A percentile compares a stretch with the other conserved stretches of the same genome.
Conservation (phyloP, 2,888 invertebrate species). For the Rhagonycha lutea region DNA sequence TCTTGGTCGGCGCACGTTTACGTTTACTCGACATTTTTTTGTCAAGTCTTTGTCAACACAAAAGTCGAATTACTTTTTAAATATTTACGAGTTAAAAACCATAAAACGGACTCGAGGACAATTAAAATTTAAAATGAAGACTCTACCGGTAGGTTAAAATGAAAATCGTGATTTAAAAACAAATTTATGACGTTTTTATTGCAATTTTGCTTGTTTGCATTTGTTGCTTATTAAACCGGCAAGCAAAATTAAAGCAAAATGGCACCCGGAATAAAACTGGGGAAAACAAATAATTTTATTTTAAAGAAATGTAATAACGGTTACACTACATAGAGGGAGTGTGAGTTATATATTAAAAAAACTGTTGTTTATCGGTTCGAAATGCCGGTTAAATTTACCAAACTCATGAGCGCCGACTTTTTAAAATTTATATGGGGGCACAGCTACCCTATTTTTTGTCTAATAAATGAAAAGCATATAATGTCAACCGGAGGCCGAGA, state of each 20-base stretch:
- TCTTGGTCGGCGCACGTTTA: constrained; percentile 51
- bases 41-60: neutral
- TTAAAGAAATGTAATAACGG: constrained; percentile 45
- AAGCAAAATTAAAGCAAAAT: constrained; percentile 49
- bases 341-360: neutral
- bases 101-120: neutral
- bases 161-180: neutral
- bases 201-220: neutral
- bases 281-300: constrained; percentile 43
- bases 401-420: neutral
- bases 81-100: neutral
- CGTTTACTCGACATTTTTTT: constrained; percentile 48
- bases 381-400: neutral
- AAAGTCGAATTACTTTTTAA: constrained; percentile 1
- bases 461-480: too few relatives aligned
- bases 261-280: constrained; percentile 40
- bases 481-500: too few relatives aligned
- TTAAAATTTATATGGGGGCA: too few relatives aligned
- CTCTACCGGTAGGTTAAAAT: neutral
- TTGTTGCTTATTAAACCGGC: constrained; percentile 26
- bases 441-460: too few relatives aligned
- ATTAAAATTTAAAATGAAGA: neutral
- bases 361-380: neutral
- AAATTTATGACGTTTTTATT: neutral
- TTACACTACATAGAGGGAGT: constrained; percentile 37